phyloP scores from a whole-genome alignment of 2,113 vertebrate genomes.

The Nycticebus coucang region DNA sequence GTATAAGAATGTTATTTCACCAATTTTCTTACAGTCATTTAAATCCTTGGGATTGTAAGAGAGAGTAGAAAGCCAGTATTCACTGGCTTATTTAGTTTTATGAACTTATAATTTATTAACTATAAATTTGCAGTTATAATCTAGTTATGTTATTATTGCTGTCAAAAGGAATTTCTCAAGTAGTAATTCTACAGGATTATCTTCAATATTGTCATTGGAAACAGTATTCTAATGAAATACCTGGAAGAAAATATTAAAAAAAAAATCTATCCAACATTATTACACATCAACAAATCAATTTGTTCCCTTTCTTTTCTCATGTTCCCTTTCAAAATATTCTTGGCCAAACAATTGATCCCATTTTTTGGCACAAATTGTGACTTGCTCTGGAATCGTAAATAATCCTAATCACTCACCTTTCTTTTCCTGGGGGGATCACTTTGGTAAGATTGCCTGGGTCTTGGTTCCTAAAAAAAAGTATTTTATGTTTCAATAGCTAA shows the following conservation, averaged over 20 bases:
- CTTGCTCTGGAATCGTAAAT: background rate
- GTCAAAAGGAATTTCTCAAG: slow-evolving; percentile 23
- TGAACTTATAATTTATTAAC: slow-evolving; percentile 28
- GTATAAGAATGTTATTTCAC: background rate
- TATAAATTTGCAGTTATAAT: background rate
- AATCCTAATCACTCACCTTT: slow-evolving; percentile 36
- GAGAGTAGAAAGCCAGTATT: background rate
- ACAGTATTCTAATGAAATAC: slow-evolving; percentile 49
- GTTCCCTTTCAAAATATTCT: background rate
- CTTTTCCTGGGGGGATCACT: slow-evolving; percentile 49
- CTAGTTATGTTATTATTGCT: background rate
- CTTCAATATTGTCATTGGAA: background rate
- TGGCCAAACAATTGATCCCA: background rate
- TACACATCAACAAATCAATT: slow-evolving; percentile 19
- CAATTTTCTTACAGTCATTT: slow-evolving; percentile 34
- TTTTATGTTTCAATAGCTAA: background rate
- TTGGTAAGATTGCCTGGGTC: slow-evolving; percentile 55
- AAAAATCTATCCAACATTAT: background rate
- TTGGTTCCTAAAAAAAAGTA: slow-evolving; percentile 42
- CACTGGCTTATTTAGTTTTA: slow-evolving; percentile 24
- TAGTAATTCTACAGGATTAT: slow-evolving; percentile 28
- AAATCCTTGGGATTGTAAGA: background rate
- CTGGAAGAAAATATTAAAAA: background rate
- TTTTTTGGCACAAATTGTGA: background rate
- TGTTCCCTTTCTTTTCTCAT: background rate